Evolutionary conservation across 2,113 vertebrate species (phyloP), one percentile per base, ranked within the genome.

Genomic region (Maccullochella peelii): DNA sequence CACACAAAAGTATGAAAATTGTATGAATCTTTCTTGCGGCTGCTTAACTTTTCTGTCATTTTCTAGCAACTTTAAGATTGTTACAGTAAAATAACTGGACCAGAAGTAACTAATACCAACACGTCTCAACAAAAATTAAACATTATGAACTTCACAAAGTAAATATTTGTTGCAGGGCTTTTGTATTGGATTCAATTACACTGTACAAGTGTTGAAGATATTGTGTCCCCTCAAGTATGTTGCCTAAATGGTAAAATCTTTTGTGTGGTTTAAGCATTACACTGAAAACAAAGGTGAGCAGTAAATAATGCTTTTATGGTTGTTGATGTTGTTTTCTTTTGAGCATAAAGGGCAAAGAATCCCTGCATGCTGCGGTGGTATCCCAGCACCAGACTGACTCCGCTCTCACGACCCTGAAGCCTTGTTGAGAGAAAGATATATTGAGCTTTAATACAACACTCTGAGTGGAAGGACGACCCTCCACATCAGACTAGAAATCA

Each of bases 371-470:
- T 78, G 78, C 20, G 66, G 11, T 42, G 82, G 86, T 88, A 33
- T 70, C 86, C 82, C 83, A 68, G 89, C 91, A 89, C 38, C 85
- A 66, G 27, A 44, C 59, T 33, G 72, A 49, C 63, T 54, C 16
- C 0, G 25, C 63, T 77, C 73, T 36, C 42, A 7, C 25, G 9
- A 27, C 42, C 59, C 76, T 33, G 27, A 59, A 0, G 63, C 10
- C 87, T 85, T 14, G 74, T 85, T 80, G 27, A 65, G 73, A 80
- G 71, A 70, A 81, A 79, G 87, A 89, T 77, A 63, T 57, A 92
- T 52, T 21, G 52, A 68, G 57, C 72, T 84, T 89, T 77, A 82
- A 86, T 52, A 36, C 40, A 50, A 80, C 9, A 21, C 38, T 42
- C 36, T 55, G n/a, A 84, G 77, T 62, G 58, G 73, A 73, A 25